Percentiles rank a stretch among this genome's conserved stretches.
phyloP scores from a whole-genome alignment of 35 echinoderm and acorn worm species.

The Ptychodera flava region DNA sequence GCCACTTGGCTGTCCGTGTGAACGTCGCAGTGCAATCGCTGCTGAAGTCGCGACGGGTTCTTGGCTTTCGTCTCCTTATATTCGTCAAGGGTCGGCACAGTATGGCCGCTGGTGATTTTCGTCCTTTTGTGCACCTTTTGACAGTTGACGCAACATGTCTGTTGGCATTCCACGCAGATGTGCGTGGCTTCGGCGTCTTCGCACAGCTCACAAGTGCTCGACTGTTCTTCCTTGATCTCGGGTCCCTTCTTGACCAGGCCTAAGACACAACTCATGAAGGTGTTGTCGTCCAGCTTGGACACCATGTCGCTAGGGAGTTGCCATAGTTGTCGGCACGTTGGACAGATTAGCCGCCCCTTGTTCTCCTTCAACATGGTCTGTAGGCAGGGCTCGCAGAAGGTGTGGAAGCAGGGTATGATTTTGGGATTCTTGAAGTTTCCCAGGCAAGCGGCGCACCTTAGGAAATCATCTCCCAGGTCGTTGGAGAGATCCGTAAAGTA shows the following conservation, averaged over 20 bases:
- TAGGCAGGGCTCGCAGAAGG: neutral
- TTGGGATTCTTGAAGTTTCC: neutral
- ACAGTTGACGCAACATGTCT: slow-evolving; percentile 17
- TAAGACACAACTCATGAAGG: neutral
- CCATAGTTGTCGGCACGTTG: neutral
- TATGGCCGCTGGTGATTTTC: slow-evolving; percentile 10
- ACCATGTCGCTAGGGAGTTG: neutral
- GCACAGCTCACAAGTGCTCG: neutral
- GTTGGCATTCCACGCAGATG: slow-evolving; percentile 26
- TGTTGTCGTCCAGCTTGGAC: neutral
- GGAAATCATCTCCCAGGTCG: neutral
- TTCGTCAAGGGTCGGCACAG: slow-evolving; percentile 10
- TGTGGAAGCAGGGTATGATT: neutral
- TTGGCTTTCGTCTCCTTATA: neutral
- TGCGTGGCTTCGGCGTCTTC: neutral
- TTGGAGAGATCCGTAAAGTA: too few relatives aligned
- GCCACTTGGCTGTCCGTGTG: slow-evolving; percentile 9
- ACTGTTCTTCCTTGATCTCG: neutral
- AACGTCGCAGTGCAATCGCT: neutral
- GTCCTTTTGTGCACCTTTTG: neutral
- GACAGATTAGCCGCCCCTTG: neutral
- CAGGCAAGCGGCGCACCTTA: neutral
- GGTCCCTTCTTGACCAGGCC: neutral
- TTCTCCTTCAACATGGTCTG: neutral
- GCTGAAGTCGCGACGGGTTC: neutral